These are phyloP conservation scores for Brachypodius melanocephalos DNA, from an alignment of 2,113 vertebrate genomes.

Conservation along the genomic window DNA sequence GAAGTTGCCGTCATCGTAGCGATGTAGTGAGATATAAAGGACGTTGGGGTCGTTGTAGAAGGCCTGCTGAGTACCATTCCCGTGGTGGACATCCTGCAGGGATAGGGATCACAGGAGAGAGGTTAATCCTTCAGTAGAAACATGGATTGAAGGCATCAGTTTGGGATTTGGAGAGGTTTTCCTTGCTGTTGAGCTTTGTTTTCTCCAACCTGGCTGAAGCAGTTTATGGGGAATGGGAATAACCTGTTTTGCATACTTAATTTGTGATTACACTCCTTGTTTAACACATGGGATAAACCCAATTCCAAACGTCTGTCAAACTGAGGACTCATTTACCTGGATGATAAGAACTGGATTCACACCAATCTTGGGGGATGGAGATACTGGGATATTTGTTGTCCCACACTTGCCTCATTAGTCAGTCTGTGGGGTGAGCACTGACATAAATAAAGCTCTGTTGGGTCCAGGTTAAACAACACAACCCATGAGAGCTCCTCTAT, in stretches of 20 bases:
- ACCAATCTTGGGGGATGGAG: background rate
- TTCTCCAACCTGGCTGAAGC: background rate
- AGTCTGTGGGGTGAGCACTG: background rate
- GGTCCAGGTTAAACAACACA: background rate
- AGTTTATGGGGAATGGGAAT: background rate
- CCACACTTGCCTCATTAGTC: background rate
- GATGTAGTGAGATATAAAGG: constrained; percentile 93
- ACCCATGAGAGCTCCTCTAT: fast-evolving
- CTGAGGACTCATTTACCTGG: background rate
- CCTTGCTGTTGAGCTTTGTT: background rate
- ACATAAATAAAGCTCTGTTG: background rate
- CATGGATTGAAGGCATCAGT: background rate
- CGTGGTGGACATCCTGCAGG: constrained; percentile 79
- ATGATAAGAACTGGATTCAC: background rate
- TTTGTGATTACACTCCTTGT: background rate
- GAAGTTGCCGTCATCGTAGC: constrained; percentile 98
- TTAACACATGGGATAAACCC: background rate
- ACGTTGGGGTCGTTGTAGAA: constrained; percentile 92
- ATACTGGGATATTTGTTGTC: background rate
- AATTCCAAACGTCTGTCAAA: background rate
- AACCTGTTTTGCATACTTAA: background rate
- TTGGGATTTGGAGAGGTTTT: background rate
- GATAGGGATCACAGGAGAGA: background rate
- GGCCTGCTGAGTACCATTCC: constrained; percentile 88
- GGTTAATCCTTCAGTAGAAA: background rate